Evolutionary conservation across 2,113 vertebrate genomes (phyloP).

Genomic region (Sphyrna mokarran): DNA sequence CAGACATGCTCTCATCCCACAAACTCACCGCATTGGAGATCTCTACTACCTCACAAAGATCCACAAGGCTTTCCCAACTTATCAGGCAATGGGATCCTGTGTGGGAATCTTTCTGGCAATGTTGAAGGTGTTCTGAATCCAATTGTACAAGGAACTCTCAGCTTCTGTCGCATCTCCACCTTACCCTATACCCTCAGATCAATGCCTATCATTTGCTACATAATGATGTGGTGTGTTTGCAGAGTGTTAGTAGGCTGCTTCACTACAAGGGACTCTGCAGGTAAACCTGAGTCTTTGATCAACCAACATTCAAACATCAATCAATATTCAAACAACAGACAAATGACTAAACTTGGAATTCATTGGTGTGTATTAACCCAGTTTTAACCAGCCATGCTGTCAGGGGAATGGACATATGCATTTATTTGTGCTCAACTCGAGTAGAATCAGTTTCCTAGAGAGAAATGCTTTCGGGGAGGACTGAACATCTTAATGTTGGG

Average conservation of each 20-base stretch:
- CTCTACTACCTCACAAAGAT: too few species aligned
- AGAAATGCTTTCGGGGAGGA: background rate
- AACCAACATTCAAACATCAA: background rate
- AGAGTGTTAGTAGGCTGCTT: background rate
- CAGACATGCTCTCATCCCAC: too few species aligned
- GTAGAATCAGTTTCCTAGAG: background rate
- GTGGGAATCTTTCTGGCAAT: too few species aligned
- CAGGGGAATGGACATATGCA: background rate
- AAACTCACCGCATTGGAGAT: too few species aligned
- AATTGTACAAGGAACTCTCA: too few species aligned
- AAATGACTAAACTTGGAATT: background rate
- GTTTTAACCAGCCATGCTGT: background rate
- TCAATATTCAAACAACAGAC: background rate
- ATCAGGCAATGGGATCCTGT: too few species aligned
- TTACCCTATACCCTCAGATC: background rate
- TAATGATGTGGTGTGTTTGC: background rate
- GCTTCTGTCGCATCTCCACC: too few species aligned
- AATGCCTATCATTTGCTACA: background rate
- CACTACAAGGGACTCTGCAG: background rate
- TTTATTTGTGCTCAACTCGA: background rate
- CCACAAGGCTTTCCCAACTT: too few species aligned
- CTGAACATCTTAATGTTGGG: background rate
- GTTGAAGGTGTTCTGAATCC: too few species aligned
- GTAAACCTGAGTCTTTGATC: background rate
- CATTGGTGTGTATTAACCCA: background rate